Evolutionary conservation across 2,888 invertebrate genomes (phyloP), one percentile per base, ranked within the genome.

Genomic region (Leuctra nigra): DNA sequence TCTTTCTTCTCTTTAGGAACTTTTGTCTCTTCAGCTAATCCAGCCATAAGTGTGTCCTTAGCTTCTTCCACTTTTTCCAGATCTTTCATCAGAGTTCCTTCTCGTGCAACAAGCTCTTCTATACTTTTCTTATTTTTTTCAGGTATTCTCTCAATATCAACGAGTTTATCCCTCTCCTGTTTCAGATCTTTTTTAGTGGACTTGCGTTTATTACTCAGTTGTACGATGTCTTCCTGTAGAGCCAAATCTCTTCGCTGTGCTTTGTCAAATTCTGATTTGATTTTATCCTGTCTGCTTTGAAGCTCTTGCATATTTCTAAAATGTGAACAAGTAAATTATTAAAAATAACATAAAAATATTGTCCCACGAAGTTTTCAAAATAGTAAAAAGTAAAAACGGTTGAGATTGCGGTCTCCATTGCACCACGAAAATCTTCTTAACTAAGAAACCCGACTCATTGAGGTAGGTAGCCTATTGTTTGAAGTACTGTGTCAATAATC

Each of bases 91-190:
- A 83, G 70, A 62, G 76, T 77, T 20, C 72, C 72, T 1, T 80
- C 71, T 48, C 83, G 73, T 18, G 69, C 70, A 71, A 86, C 75
- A 69, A 82, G 79, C 66, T 84, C 79, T 65, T 76, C 75, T 48
- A 90, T 86, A 66, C 87, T 86, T 59, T 79, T 77, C 58, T 75
- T 75, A 69, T 87, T 88, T 67, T 88, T 86, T 29, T 84, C 84
- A 0, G 94, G 94, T 4, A 84, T 69, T 58, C 74, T 76, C 61
- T 76, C 69, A 16, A 86, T 68, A 47, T 84, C 81, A 16, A 54
- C 50, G 35, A 65, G 55, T 66, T 75, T 76, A 61, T 69, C 67
- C 61, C 70, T 70, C 63, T 75, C 76, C 41, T 67, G 68, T 61
- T 75, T 82, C 1, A 90, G 69, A 14, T 81, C 75, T 48, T 82